Base-by-base conservation (phyloP, 2,888 invertebrate species). In the Cephus nigrinus region DNA sequence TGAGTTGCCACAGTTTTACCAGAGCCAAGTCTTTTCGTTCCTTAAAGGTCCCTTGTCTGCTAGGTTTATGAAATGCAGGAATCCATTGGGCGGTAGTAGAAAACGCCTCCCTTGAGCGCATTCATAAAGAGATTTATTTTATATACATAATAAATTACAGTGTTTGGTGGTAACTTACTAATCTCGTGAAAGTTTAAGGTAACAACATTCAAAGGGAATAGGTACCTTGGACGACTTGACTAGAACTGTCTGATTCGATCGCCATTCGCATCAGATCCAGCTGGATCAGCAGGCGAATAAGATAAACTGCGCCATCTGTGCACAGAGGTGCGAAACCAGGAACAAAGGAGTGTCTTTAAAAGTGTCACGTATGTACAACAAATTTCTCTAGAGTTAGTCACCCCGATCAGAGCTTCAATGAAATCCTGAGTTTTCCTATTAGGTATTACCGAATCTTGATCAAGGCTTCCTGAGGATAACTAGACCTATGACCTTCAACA, bases 131-230 rank as follows among this genome's bases (percentile, higher is more conserved):
- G 75, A 80, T 84, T 85, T 85, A 85, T 84, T 85, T 77, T 74
- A 75, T 85, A 85, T 85, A 85, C 85, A 85, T 83, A 85, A 84
- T 81, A 81, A 81, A 85, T 83, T 84, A 71, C 71, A 31, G 55
- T 55, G 55, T 55, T 23, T 9, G 9, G 2, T 23, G 55, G 55
- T 55, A 55, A 55, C 23, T 55, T 23, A 23, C 55, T 55, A 55
- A 55, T 55, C 55, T 55, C 23, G 55, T 55, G 55, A 55, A 55
- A 55, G 23, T 55, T 23, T 23, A 23, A 55, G 55, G 55, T 55
- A 55, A 55, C 55, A 23, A 55, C 55, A 55, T 55, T 55, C 55
- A 55, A 55, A 55, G 55, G 55, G 15, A 23, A 23, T 55, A 23
- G 55, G 55, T 55, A 55, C 55, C 55, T 55, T 23, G 55, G 23